A percentile compares a stretch with the other conserved stretches of the same genome.
These are phyloP conservation scores for Anastatus disparis DNA, from an alignment of 1,140 invertebrate genomes.

Conservation along the genomic window DNA sequence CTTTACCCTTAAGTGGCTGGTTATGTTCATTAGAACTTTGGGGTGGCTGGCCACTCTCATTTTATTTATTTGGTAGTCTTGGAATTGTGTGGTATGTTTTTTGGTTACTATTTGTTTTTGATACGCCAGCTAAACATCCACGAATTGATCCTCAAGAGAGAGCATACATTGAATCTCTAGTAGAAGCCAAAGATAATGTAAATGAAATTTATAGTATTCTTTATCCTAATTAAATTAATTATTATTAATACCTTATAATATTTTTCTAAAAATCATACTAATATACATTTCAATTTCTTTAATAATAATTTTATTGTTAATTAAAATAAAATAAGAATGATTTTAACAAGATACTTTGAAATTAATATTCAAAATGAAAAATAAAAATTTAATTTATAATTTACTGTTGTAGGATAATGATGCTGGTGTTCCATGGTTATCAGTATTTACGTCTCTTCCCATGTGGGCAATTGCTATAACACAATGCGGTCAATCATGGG, in stretches of 20 bases:
- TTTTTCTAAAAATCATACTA: no score
- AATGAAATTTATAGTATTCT: constrained; percentile 26
- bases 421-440: constrained; percentile 75
- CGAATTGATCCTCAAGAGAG: constrained; percentile 78
- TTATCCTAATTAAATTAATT: background rate
- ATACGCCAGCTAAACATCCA: constrained; percentile 82
- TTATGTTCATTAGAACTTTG: constrained; percentile 75
- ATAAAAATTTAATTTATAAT: no score
- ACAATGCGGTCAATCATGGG: constrained; percentile 93
- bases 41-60: constrained; percentile 82
- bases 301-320: background rate
- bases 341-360: no score
- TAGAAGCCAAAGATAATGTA: constrained; percentile 60
- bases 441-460: constrained; percentile 82
- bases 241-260: no score
- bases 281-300: no score
- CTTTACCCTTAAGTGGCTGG: constrained; percentile 79
- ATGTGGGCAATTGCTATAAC: constrained; percentile 89
- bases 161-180: constrained; percentile 73
- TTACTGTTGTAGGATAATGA: constrained; percentile 49
- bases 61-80: constrained; percentile 80
- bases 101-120: constrained; percentile 79
- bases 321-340: no score
- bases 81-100: constrained; percentile 84
- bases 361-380: constrained; percentile 25